Conservation (phyloP, 1,140 invertebrate species). For the Reticulitermes speratus region DNA sequence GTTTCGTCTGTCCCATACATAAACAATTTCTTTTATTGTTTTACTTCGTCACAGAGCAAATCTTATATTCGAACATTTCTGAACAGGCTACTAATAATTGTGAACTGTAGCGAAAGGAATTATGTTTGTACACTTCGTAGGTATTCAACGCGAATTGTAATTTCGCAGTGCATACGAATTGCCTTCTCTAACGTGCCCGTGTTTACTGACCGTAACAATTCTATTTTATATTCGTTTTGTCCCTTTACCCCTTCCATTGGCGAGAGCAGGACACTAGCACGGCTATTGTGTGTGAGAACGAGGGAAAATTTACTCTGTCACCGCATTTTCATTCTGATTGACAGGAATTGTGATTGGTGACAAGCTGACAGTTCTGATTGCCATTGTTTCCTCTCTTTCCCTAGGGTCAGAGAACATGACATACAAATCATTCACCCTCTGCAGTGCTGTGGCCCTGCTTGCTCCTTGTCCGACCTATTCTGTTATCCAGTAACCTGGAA, state of each 20-base stretch:
- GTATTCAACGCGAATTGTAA: not conserved
- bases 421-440: not conserved
- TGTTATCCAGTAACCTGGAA: not conserved
- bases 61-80: not conserved
- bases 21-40: too few species aligned
- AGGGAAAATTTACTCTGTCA: constrained; percentile 2
- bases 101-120: not conserved
- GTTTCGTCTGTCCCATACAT: too few species aligned
- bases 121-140: not conserved
- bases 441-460: not conserved
- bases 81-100: not conserved
- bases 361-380: constrained; percentile 17
- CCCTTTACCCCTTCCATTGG: constrained; percentile 9
- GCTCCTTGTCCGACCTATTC: not conserved
- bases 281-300: not conserved
- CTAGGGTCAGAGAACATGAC: constrained; percentile 6
- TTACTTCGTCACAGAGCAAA: not conserved
- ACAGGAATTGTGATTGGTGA: constrained; percentile 15
- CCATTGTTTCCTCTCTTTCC: constrained; percentile 7
- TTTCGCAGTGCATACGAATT: not conserved
- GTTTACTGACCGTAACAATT: not conserved
- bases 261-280: not conserved
- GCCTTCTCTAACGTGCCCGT: not conserved
- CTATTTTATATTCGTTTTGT: not conserved
- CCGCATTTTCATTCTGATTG: constrained; percentile 7